Conservation (phyloP, 2,888 invertebrate genomes). For the Chrysomela aeneicollis region DNA sequence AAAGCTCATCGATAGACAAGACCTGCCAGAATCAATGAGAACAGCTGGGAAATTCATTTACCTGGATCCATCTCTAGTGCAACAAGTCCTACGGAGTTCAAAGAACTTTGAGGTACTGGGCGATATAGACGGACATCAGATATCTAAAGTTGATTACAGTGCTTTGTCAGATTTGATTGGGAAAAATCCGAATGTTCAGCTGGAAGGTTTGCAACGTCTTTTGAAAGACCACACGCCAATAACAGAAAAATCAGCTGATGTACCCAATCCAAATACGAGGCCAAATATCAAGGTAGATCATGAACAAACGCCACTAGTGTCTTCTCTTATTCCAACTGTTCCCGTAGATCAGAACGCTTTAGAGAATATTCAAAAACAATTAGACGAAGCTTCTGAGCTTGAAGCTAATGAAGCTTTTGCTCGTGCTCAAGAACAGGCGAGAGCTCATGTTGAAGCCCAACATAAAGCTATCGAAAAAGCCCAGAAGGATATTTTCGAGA, state of each 20-base stretch:
- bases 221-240: conserved; percentile 60
- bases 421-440: conserved; percentile 51
- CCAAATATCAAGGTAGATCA: conserved; percentile 44
- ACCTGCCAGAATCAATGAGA: conserved; percentile 18
- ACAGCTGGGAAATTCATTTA: conserved; percentile 38
- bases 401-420: conserved; percentile 49
- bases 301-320: conserved; percentile 6
- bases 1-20: conserved; percentile 33
- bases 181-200: conserved; percentile 63
- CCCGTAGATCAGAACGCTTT: conserved; percentile 30
- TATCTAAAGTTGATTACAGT: conserved; percentile 50
- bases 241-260: conserved; percentile 62
- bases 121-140: conserved; percentile 20
- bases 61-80: conserved; percentile 40
- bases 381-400: conserved; percentile 52
- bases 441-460: conserved; percentile 52
- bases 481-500: conserved; percentile 42
- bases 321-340: neutral
- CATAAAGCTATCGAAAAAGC: conserved; percentile 50
- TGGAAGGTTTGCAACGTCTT: conserved; percentile 63
- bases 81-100: conserved; percentile 32
- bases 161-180: conserved; percentile 63
- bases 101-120: conserved; percentile 22
- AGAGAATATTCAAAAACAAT: conserved; percentile 50
- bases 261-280: conserved; percentile 58